A percentile compares a stretch with the other conserved stretches of the same genome.
Conservation (phyloP, 2,888 invertebrate species). For the Odontomyia ornata region DNA sequence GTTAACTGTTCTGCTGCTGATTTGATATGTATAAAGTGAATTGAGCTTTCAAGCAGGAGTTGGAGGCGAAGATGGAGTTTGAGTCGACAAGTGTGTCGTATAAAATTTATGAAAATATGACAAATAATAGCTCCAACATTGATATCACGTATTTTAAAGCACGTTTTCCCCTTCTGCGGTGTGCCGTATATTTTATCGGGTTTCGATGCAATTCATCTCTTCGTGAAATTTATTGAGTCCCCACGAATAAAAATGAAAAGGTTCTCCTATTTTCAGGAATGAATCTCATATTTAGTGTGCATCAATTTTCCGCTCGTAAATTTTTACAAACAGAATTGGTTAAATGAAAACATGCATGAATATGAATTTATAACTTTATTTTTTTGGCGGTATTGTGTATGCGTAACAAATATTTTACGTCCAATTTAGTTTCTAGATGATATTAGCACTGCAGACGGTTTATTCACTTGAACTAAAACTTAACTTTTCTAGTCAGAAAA, state of each 20-base stretch:
- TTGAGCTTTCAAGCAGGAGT: not conserved
- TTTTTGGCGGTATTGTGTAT: no score
- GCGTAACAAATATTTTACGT: no score
- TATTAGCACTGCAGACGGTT: no score
- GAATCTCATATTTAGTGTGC: not conserved
- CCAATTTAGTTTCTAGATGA: no score
- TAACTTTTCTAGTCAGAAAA: no score
- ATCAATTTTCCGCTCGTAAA: not conserved
- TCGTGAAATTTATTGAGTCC: slow-evolving; percentile 2
- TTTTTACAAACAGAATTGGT: not conserved
- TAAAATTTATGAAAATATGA: slow-evolving; percentile 29
- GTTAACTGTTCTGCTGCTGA: no score
- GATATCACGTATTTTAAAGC: slow-evolving; percentile 30
- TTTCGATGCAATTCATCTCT: not conserved
- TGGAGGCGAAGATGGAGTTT: not conserved
- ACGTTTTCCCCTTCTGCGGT: slow-evolving; percentile 12
- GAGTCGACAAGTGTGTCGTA: slow-evolving; percentile 30
- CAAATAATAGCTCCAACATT: slow-evolving; percentile 19
- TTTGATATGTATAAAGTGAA: no score
- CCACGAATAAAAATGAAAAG: not conserved
- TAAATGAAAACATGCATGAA: no score
- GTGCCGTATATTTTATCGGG: slow-evolving; percentile 22
- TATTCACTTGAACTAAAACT: no score
- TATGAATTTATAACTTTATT: no score
- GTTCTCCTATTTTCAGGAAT: not conserved